Base-by-base conservation (phyloP, 2,888 invertebrate species). In the Euphydryas editha region DNA sequence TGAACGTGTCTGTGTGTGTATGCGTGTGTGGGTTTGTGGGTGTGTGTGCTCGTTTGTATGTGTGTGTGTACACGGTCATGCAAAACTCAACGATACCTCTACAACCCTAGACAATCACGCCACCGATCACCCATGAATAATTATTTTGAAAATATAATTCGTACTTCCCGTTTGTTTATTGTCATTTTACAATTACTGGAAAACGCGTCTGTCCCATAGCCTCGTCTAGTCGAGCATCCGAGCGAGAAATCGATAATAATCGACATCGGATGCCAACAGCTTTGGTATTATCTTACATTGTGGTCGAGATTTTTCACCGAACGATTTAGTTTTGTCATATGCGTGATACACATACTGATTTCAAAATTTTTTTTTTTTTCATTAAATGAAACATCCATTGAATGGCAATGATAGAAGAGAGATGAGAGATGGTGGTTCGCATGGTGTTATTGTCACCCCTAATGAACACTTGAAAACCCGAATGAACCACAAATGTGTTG, bases 121-220 rank as follows among this genome's bases (percentile, higher is more conserved):
- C 59, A 17, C 55, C 63, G 73, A 68, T 72, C 66, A 76, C 17
- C 74, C 76, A 68, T 76, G 56, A 76, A 73, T 75, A 79, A 79
- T 77, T 73, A 71, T 78, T 76, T 76, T 79, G 80, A 81, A 75
- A 77, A 78, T 75, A 76, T 81, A 80, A 81, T 82, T 75, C 69
- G 68, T 74, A 65, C 68, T 69, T 75, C 76, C 75, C 73, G 2
- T 21, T 5, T 11, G 10, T 47, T 73, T 69, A 69, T 72, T 71
- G 72, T 71, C 75, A 72, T 71, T 71, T 68, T 65, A 69, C 70
- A 72, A 74, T 70, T 70, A 68, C 65, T 68, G 64, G 72, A 51
- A 74, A 68, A 69, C 24, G 24, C 69, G 72, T 68, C 71, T 67
- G 73, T 73, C 71, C 68, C 70, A 63, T 71, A 74, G 70, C 75